A percentile compares a stretch with the other conserved stretches of the same genome.
Conservation (phyloP, 2,113 vertebrate species). For the Indri indri region DNA sequence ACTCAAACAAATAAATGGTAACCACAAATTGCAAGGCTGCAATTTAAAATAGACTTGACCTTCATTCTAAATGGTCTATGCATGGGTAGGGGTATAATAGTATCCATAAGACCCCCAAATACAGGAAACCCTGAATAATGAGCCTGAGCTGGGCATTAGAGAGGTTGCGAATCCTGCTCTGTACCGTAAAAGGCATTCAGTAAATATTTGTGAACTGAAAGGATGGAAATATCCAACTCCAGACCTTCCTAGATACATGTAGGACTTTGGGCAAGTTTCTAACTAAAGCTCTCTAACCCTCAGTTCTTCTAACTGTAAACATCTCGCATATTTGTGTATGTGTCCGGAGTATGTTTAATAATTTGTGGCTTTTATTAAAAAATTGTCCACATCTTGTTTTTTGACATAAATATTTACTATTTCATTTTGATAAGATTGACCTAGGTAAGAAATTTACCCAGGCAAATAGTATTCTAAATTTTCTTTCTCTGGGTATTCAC, state of each 20-base stretch:
- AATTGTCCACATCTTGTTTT: not conserved
- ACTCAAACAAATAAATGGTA: too few species aligned
- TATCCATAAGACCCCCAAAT: not conserved
- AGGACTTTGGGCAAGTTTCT: not conserved
- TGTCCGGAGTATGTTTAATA: not conserved
- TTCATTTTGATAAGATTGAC: not conserved
- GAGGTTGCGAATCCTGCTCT: not conserved
- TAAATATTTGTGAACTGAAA: not conserved
- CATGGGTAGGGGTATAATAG: not conserved
- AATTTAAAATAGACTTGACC: not conserved
- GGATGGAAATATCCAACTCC: not conserved
- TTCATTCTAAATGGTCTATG: not conserved
- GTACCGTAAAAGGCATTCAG: not conserved
- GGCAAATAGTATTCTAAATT: not conserved
- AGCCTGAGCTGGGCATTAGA: not conserved
- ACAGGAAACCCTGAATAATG: not conserved
- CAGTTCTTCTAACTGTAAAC: not conserved
- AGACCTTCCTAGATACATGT: not conserved
- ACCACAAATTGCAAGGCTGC: not conserved
- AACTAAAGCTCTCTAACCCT: not conserved
- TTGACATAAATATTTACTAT: not conserved
- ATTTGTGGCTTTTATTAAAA: not conserved
- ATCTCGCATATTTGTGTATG: not conserved
- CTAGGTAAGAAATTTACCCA: not conserved
- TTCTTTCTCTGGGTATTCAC: not conserved